Conservation (phyloP, 1,140 invertebrate genomes). For the Drosophila yakuba region DNA sequence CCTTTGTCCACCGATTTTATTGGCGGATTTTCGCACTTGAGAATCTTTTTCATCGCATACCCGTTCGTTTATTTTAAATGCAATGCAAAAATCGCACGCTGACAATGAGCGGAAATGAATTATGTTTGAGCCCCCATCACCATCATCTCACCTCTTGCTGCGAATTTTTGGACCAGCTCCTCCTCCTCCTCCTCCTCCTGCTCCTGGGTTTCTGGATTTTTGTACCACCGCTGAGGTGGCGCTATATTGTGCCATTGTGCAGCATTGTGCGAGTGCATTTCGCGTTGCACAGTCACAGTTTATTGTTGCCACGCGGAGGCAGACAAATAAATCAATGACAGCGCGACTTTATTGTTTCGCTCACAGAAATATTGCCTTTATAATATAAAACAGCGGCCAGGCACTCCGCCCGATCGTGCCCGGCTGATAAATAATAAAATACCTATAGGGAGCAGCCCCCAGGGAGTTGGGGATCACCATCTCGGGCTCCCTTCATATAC, state of each 20-base stretch:
- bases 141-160: slow-evolving; percentile 16
- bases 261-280: slow-evolving; percentile 82
- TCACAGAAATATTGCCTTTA: slow-evolving; percentile 83
- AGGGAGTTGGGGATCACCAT: slow-evolving; percentile 7
- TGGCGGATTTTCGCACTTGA: slow-evolving; percentile 63
- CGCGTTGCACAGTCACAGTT: slow-evolving; percentile 61
- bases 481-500: slow-evolving; percentile 1
- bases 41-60: slow-evolving; percentile 47
- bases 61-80: slow-evolving; percentile 70
- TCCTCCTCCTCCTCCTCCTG: not conserved
- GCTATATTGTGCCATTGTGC: slow-evolving; percentile 46
- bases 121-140: slow-evolving; percentile 62
- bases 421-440: slow-evolving; percentile 78
- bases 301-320: slow-evolving; percentile 77
- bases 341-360: slow-evolving; percentile 82
- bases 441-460: slow-evolving; percentile 65
- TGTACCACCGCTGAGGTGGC: slow-evolving; percentile 64
- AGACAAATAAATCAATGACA: slow-evolving; percentile 84
- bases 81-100: slow-evolving; percentile 69
- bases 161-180: not conserved
- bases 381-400: slow-evolving; percentile 70
- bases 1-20: slow-evolving; percentile 1
- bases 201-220: not conserved
- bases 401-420: slow-evolving; percentile 54
- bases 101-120: slow-evolving; percentile 83